Evolutionary conservation across 2,113 vertebrate species (phyloP).

Genomic region (Apistogramma diplotaenia): DNA sequence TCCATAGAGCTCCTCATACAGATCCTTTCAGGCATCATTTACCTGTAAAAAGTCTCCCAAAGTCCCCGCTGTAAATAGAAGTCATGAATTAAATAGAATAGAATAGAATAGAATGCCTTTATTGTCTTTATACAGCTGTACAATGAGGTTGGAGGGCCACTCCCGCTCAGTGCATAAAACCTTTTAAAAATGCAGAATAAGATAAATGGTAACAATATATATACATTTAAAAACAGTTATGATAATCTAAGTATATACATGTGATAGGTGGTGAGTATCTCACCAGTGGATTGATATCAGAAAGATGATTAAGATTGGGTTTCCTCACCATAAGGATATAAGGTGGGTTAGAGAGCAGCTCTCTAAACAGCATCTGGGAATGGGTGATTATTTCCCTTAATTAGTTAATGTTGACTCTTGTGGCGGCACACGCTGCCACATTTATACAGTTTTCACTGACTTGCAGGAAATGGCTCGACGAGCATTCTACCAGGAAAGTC

Average conservation of each 20-base stretch:
- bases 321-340: neutral
- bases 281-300: no score
- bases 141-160: no score
- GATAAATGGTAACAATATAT: no score
- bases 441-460: constrained; percentile 5
- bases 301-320: neutral
- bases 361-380: neutral
- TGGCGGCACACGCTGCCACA: neutral
- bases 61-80: neutral
- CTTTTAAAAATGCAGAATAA: no score
- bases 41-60: neutral
- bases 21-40: neutral
- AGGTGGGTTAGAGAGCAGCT: neutral
- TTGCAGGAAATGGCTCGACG: constrained; percentile 36
- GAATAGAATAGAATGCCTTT: no score
- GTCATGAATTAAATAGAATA: neutral
- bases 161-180: no score
- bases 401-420: neutral
- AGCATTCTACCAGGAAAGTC: constrained; percentile 44
- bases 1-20: neutral
- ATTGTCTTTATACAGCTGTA: no score
- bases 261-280: no score
- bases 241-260: no score
- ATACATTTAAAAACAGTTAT: no score
- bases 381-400: neutral